Evolutionary conservation across 2,113 vertebrate species (phyloP), one percentile per base, ranked within the genome.

Genomic region (Rhizomys pruinosus): DNA sequence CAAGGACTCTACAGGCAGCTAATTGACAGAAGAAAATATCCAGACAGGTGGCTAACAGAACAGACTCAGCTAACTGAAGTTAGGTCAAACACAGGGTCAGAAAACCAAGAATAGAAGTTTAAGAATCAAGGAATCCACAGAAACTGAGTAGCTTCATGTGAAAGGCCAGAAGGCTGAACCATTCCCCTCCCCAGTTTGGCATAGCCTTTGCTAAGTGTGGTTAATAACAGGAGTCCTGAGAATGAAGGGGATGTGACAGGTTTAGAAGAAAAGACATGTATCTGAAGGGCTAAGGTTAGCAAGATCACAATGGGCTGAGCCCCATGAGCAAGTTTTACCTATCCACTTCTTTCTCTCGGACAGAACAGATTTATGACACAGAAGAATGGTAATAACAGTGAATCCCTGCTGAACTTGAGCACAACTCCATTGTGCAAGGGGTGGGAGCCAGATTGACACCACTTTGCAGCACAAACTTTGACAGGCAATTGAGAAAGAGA

Each of bases 1-100:
- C 77, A 72, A 92, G 95, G 95, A 96, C 73, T 95, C 92, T 55
- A 27, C 88, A 84, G 89, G 89, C 92, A 96, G 82, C 76, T 96
- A 96, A 97, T 61, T 94, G 95, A 95, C 92, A 93, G 92, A 39
- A 97, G 64, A 93, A 96, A 96, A 96, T 85, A 89, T 84, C 92
- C 79, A 94, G 82, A 92, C 95, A 97, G 95, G 92, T 97, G 95
- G 92, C 92, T 92, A 93, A 97, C 15, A 34, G 89, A 61, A 91
- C 39, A 93, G n/a, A 47, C 52, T 64, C 71, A 84, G 78, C 76
- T 55, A 44, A 42, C 61, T 79, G 82, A 89, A 93, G 89, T 89
- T 37, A 86, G 78, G 92, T 93, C 93, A 91, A 42, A 23, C 64
- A 63, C 17, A 32, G 90, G 86, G 82, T 96, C 85, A 89, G 64